Base-by-base conservation (phyloP, 2,113 vertebrate species). In the Eurypyga helias region DNA sequence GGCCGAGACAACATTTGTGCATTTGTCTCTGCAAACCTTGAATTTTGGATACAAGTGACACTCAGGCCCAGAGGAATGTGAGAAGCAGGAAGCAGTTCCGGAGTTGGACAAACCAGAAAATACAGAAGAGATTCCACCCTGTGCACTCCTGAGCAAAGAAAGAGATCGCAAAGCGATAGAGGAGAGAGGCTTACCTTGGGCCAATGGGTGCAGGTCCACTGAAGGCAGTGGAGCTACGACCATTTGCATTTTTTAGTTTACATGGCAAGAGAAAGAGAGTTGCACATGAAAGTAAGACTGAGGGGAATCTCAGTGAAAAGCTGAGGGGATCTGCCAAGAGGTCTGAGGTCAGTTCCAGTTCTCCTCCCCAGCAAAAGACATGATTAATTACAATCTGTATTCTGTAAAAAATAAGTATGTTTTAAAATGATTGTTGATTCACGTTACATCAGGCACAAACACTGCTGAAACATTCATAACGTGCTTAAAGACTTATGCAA, bases 401-500 rank as follows among this genome's bases (percentile, higher is more conserved):
- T 25, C 38, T 78, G 45, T 14, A 73, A 36, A 89, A 41, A 81
- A 76, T 26, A 86, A 91, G 19, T 38, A 66, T 4, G 17, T 34
- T 87, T 89, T 82, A 26, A 96, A 92, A 61, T 82, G 5, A 89
- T 10, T 41, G 45, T 52, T 81, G 73, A 57, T 60, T 89, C 55
- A 84, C 19, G 48, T 41, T 88, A 87, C 25, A 80, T 61, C 64
- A 87, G 29, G 65, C 34, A 67, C 13, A 18, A 88, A 49, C 11
- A 58, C 10, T 69, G 65, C 46, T 90, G 61, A 92, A 95, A 92
- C 69, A 94, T 45, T 81, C 11, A 70, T 33, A 54, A 69, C 0
- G 0, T 60, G 8, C 34, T 83, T 60, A 52, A 75, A 62, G 79
- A 70, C 61, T 80, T 41, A 11, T 4, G 41, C 61, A 86, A 41